Evolutionary conservation across 2,888 invertebrate species (phyloP), one percentile per base, ranked within the genome.

Genomic region (Meiosimyza decipiens): DNA sequence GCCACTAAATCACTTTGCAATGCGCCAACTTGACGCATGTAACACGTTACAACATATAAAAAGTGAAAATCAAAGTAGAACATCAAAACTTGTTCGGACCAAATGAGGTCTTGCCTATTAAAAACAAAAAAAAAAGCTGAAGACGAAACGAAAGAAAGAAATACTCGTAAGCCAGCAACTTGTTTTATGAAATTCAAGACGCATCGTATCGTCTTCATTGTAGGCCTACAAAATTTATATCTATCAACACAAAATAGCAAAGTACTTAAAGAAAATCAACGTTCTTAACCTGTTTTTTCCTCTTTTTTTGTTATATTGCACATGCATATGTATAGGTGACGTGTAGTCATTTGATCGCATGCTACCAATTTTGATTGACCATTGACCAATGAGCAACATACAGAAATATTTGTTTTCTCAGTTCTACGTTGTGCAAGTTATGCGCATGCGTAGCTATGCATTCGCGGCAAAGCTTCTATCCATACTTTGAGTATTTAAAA

Each of bases 51-150:
- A 40, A 57, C 22, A 47, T 50, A 50, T 64, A 16, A 64, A 64
- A 64, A 64, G 64, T 64, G 64, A 64, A 64, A 64, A 64, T 64
- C 64, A 64, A 64, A 64, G 64, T 49, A 64, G 50, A 64, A 49
- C 64, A 64, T 64, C 22, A 22, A 18, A 64, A 64, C 64, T 64
- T 50, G 64, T 64, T 64, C 12, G 49, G 16, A 50, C 50, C 18
- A 49, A 50, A 50, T 59, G 59, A 59, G 59, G 59, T 59, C 59
- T 59, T 16, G 59, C 18, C 40, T 54, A 54, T 54, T 54, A 54
- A 54, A n/a, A 54, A 54, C 54, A 54, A 54, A 18, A n/a, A 9
- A 54, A 6, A n/a, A 54, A 22, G 54, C n/a, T 13, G 5, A 7
- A 13, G 54, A n/a, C 2, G 54, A 54, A n/a, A n/a, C 4, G n/a